These are phyloP conservation scores for Drosophila biarmipes DNA, from an alignment of 1,140 invertebrate species.

Conservation along the genomic window DNA sequence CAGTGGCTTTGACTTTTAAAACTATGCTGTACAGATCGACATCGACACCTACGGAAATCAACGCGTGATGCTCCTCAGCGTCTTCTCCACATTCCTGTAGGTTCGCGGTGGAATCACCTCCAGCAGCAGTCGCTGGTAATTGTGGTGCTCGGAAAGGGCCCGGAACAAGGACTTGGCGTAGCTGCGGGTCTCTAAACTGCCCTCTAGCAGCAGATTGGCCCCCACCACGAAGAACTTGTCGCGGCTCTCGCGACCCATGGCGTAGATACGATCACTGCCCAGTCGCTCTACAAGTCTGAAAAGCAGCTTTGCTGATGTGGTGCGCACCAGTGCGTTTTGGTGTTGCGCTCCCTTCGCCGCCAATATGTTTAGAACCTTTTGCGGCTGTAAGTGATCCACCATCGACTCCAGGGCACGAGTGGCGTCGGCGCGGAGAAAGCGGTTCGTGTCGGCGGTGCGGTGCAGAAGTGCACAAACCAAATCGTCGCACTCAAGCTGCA, in stretches of 20 bases:
- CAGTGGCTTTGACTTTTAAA: background rate
- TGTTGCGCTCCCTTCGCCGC: conserved; percentile 88
- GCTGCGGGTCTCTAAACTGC: conserved; percentile 93
- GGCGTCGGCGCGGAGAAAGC: conserved; percentile 95
- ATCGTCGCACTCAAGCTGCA: conserved; percentile 96
- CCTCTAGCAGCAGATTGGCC: conserved; percentile 93
- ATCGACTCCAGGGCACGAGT: conserved; percentile 92
- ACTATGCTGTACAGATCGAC: conserved; percentile 20
- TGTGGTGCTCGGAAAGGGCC: conserved; percentile 86
- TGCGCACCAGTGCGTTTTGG: conserved; percentile 93
- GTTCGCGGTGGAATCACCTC: conserved; percentile 88
- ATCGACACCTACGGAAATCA: conserved; percentile 9
- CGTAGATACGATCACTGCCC: conserved; percentile 90
- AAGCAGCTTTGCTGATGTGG: conserved; percentile 92
- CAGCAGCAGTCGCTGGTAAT: conserved; percentile 88
- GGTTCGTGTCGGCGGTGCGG: conserved; percentile 96
- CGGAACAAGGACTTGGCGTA: conserved; percentile 89
- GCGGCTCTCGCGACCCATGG: conserved; percentile 90
- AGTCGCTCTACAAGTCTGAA: conserved; percentile 89
- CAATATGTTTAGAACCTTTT: conserved; percentile 85
- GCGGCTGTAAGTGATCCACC: conserved; percentile 88
- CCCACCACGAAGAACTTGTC: conserved; percentile 92
- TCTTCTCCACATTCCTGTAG: conserved; percentile 89
- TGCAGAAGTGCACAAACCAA: conserved; percentile 91
- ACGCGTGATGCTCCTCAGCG: conserved; percentile 84